Conservation (phyloP, 2,888 invertebrate genomes). For the Portevinia maculata region DNA sequence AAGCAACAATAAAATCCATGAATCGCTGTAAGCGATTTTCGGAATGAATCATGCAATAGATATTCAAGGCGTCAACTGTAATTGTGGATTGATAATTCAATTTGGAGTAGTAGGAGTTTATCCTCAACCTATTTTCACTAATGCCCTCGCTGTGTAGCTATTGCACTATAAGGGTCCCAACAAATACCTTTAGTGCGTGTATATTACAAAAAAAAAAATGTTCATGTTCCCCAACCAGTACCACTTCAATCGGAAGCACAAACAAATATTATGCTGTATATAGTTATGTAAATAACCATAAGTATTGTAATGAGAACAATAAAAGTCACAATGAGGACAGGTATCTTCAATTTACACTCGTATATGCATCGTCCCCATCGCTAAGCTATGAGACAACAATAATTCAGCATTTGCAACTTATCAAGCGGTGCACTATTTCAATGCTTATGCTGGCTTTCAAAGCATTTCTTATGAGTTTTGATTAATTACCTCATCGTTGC, state of each 20-base stretch:
- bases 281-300: slow-evolving; percentile 52
- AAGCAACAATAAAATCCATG: too few species aligned
- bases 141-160: too few species aligned
- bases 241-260: slow-evolving; percentile 7
- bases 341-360: slow-evolving; percentile 11
- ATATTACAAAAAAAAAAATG: too few species aligned
- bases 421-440: slow-evolving; percentile 49
- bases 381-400: slow-evolving; percentile 47
- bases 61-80: too few species aligned
- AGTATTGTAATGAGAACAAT: slow-evolving; percentile 47
- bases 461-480: slow-evolving; percentile 62
- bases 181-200: too few species aligned
- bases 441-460: slow-evolving; percentile 60
- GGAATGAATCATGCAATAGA: too few species aligned
- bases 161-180: too few species aligned
- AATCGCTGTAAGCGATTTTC: too few species aligned
- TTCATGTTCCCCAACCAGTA: too few species aligned
- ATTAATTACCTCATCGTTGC: slow-evolving; percentile 69
- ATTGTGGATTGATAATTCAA: too few species aligned
- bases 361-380: neutral
- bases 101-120: too few species aligned
- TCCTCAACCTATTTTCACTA: too few species aligned
- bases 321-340: slow-evolving; percentile 17
- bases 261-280: slow-evolving; percentile 12
- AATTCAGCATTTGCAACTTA: slow-evolving; percentile 39